These are phyloP conservation scores for Ibidorhyncha struthersii DNA, from an alignment of 2,113 vertebrate genomes.

Conservation along the genomic window DNA sequence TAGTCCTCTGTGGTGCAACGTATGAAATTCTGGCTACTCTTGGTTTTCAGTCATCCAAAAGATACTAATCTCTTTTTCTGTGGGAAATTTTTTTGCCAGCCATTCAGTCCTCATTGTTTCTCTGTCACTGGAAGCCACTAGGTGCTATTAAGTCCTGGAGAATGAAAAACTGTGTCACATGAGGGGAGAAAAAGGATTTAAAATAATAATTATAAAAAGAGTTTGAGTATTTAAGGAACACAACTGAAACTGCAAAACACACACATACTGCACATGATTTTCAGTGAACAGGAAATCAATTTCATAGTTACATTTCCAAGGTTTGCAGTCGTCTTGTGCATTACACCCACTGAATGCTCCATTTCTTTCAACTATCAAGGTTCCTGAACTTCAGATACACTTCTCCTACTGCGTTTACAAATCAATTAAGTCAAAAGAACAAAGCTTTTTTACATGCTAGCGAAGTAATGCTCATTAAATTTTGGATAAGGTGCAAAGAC, in stretches of 20 bases:
- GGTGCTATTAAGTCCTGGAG: not conserved
- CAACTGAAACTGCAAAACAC: not conserved
- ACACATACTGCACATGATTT: not conserved
- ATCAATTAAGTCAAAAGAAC: slow-evolving; percentile 52
- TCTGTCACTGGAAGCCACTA: not conserved
- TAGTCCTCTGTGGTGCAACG: not conserved
- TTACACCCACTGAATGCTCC: slow-evolving; percentile 11
- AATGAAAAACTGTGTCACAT: not conserved
- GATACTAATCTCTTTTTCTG: not conserved
- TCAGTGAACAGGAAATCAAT: slow-evolving; percentile 20
- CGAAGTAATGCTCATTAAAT: slow-evolving; percentile 67
- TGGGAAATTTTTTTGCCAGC: not conserved
- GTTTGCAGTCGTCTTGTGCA: not conserved
- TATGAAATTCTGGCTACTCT: not conserved
- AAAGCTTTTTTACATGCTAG: slow-evolving; percentile 49
- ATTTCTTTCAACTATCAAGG: slow-evolving; percentile 60
- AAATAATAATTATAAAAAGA: not conserved
- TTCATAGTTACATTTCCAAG: slow-evolving; percentile 33
- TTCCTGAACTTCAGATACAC: slow-evolving; percentile 62
- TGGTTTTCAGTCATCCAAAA: not conserved
- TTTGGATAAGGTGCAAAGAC: slow-evolving; percentile 66
- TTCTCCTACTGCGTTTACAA: slow-evolving; percentile 29
- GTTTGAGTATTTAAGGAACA: not conserved
- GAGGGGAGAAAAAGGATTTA: not conserved
- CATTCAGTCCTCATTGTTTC: not conserved